Evolutionary conservation across 2,113 vertebrate genomes (phyloP), one percentile per base, ranked within the genome.

Genomic region (Burhinus oedicnemus): DNA sequence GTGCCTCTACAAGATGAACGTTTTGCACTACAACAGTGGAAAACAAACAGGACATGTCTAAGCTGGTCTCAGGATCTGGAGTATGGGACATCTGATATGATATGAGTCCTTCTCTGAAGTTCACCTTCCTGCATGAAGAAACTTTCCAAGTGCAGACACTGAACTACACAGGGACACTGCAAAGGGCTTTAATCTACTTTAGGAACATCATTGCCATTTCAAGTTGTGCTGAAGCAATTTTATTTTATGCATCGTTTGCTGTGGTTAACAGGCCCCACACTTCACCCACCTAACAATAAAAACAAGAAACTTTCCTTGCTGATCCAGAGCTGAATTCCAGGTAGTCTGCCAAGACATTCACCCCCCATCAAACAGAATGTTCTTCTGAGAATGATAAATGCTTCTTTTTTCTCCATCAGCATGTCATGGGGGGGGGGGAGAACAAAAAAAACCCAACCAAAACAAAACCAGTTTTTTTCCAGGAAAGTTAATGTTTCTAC

Each of bases 1-100:
- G 2, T 6, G 34, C 5, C 1, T 36, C 36, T 38, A 18, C 14
- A 26, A 42, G 5, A 32, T 36, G 10, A 74, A 18, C 0, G 0
- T 62, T 84, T 81, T 60, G 21, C 10, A 7, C 6, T 19, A 3
- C 18, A 52, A 22, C 12, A 22, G 4, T 32, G 29, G 17, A 52
- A 78, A 52, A 36, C 5, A 49, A 47, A 11, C 3, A 38, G 2
- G 4, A 18, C n/a, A 21, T 82, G 34, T 38, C 32, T 66, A 38
- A 45, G 4, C 5, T 2, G 3, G 11, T 38, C 18, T 49, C n/a
- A 6, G 13, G 16, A 40, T 20, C 19, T n/a, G 13, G 6, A 30
- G 7, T 30, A 42, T 13, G 11, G 23, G 22, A 9, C 21, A 51
- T 27, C 18, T 29, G 9, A 8, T 7, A 8, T 2, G 3, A 15